Percentiles rank a stretch among this genome's conserved stretches.
Conservation (phyloP, 1,140 invertebrate genomes). For the Physella acuta region DNA sequence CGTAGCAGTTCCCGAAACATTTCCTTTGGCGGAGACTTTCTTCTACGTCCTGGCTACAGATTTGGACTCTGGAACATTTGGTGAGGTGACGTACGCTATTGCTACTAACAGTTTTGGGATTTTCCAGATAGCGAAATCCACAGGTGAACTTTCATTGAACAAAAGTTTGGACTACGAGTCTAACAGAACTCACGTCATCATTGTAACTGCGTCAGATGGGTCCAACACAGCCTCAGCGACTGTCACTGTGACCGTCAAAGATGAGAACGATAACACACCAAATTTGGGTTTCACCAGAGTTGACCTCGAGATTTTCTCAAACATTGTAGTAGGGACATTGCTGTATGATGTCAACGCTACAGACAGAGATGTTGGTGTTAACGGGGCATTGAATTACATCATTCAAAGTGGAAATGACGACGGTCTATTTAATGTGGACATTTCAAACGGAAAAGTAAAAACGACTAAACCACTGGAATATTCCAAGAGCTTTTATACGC, state of each 20-base stretch:
- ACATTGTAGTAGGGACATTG: neutral
- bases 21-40: neutral
- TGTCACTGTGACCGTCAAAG: slow-evolving; percentile 19
- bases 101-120: neutral
- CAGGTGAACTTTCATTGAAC: slow-evolving; percentile 12
- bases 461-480: neutral
- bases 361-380: slow-evolving; percentile 3
- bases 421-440: slow-evolving; percentile 20
- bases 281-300: neutral
- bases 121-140: slow-evolving; percentile 1
- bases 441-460: slow-evolving; percentile 3
- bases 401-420: slow-evolving; percentile 9
- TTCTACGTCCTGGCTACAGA: neutral
- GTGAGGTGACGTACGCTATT: neutral
- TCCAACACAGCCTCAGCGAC: neutral
- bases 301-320: neutral
- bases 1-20: neutral
- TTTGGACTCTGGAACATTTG: slow-evolving; percentile 4
- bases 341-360: neutral
- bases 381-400: slow-evolving; percentile 14
- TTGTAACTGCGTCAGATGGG: slow-evolving; percentile 1
- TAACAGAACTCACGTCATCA: neutral
- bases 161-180: slow-evolving; percentile 20
- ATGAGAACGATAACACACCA: slow-evolving; percentile 28
- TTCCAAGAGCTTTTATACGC: neutral